Evolutionary conservation across 2,113 vertebrate genomes (phyloP).

Genomic region (Anas platyrhynchos): DNA sequence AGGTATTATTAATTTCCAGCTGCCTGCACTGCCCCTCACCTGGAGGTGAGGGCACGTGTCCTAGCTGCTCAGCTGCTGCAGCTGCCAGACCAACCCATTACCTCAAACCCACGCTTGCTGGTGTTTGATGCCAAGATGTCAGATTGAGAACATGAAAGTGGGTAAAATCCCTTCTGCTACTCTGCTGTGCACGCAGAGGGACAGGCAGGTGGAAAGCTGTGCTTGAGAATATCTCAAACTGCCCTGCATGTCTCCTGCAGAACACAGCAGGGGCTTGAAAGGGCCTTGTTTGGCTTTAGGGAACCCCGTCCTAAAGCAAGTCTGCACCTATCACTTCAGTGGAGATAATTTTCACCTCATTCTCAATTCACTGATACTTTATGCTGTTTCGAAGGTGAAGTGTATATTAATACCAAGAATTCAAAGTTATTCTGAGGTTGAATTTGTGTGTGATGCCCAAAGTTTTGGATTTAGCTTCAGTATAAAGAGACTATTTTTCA

Average conservation of each 20-base stretch:
- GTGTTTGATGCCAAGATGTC: background rate
- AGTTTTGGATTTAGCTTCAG: background rate
- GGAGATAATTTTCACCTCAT: background rate
- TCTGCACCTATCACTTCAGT: background rate
- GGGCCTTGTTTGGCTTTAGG: background rate
- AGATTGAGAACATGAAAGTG: background rate
- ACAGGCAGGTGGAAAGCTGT: constrained; percentile 11
- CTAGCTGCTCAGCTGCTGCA: constrained; percentile 23
- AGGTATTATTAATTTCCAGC: constrained; percentile 61
- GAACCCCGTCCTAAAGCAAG: background rate
- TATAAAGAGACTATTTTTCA: background rate
- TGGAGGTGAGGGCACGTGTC: background rate
- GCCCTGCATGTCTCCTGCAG: background rate
- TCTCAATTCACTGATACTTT: background rate
- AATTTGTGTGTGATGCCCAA: background rate
- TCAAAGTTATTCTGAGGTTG: background rate
- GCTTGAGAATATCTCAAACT: background rate
- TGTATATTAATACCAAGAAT: background rate
- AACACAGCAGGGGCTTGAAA: background rate
- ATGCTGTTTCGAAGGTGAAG: background rate
- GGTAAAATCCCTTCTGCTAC: background rate
- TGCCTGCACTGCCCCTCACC: constrained; percentile 46
- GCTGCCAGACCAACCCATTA: background rate
- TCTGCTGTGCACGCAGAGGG: background rate
- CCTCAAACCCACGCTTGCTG: background rate